A percentile compares a stretch with the other conserved stretches of the same genome.
These are phyloP conservation scores for Orchestes rusci DNA, from an alignment of 2,888 invertebrate species.

Conservation along the genomic window DNA sequence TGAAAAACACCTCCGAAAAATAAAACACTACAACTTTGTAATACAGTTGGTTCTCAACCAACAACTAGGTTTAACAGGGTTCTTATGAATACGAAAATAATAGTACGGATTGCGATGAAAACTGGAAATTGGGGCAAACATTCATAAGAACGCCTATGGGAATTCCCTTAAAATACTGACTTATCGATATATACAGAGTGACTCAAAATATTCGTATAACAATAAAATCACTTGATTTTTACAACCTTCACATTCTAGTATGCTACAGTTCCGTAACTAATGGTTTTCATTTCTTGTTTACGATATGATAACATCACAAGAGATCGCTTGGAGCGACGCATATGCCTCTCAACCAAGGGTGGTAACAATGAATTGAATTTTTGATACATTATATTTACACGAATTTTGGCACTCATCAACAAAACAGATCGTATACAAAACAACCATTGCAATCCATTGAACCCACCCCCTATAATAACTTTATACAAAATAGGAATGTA, in stretches of 20 bases:
- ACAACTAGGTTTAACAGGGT: constrained; percentile 34
- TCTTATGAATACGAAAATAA: constrained; percentile 14
- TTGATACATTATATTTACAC: too few relatives aligned
- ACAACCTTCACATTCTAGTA: constrained; percentile 30
- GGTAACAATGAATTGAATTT: too few relatives aligned
- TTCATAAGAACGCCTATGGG: too few relatives aligned
- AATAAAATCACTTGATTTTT: constrained; percentile 42
- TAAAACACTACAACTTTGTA: constrained; percentile 27
- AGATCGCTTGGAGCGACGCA: constrained; percentile 40
- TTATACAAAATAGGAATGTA: constrained; percentile 28
- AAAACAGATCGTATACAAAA: too few relatives aligned
- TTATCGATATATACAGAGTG: constrained; percentile 42
- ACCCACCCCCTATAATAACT: neutral
- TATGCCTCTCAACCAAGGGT: too few relatives aligned
- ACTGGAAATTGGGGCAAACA: too few relatives aligned
- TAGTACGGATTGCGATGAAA: constrained; percentile 17
- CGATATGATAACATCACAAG: constrained; percentile 77
- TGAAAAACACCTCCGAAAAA: constrained; percentile 14
- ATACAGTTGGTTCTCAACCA: constrained; percentile 28
- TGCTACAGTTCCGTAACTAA: constrained; percentile 32
- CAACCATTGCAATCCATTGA: too few relatives aligned
- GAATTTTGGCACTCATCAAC: too few relatives aligned
- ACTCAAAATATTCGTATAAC: constrained; percentile 45
- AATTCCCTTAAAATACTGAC: constrained; percentile 43
- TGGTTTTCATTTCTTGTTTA: constrained; percentile 35